A percentile compares a stretch with the other conserved stretches of the same genome.
phyloP scores from a whole-genome alignment of 2,797 vertebrate species.

The Monodelphis domestica region DNA sequence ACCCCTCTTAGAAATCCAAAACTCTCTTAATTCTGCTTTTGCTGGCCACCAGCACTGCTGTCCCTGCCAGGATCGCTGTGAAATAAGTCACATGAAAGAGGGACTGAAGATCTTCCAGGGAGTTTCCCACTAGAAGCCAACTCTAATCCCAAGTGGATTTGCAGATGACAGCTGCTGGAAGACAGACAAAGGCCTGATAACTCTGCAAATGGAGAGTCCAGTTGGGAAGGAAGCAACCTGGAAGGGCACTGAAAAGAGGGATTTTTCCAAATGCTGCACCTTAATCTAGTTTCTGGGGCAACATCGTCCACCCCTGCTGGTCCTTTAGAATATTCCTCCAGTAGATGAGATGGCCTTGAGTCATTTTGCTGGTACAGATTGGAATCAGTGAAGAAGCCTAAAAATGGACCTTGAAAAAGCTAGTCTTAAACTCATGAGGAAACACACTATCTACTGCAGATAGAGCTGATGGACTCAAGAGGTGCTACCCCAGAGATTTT shows the following conservation, averaged over 20 bases:
- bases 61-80: background rate
- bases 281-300: background rate
- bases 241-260: background rate
- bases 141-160: background rate
- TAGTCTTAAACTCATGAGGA: background rate
- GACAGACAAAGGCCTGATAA: background rate
- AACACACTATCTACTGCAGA: background rate
- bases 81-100: background rate
- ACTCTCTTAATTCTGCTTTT: background rate
- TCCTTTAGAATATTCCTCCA: background rate
- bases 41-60: background rate
- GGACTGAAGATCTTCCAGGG: background rate
- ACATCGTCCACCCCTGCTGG: background rate
- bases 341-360: background rate
- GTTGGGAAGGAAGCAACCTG: background rate
- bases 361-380: background rate
- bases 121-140: background rate
- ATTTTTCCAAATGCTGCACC: background rate
- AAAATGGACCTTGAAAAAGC: background rate
- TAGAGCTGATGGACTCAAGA: background rate
- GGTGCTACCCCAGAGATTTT: background rate
- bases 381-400: background rate
- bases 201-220: background rate
- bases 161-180: background rate
- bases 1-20: background rate